Percentiles rank a stretch among this genome's conserved stretches.
phyloP scores from a whole-genome alignment of 2,113 vertebrate species.

The Cynocephalus volans region DNA sequence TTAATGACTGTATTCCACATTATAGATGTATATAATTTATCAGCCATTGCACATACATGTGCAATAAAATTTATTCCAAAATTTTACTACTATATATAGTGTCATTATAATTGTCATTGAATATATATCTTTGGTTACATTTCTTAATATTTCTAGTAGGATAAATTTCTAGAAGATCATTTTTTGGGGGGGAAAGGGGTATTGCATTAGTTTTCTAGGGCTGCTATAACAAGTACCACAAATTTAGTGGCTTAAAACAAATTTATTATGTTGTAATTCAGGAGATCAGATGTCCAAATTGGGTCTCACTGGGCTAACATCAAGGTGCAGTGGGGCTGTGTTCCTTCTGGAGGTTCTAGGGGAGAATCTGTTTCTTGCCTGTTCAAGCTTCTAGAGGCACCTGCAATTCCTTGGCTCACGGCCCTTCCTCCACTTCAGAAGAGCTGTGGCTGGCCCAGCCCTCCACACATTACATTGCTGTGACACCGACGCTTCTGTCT shows the following conservation, averaged over 20 bases:
- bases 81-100: background rate
- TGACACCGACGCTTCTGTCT: background rate
- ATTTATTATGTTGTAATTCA: background rate
- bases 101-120: too few relatives aligned
- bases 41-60: rapidly evolving
- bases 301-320: background rate
- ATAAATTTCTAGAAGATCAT: background rate
- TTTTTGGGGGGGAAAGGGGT: too few relatives aligned
- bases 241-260: background rate
- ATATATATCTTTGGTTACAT: background rate
- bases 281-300: background rate
- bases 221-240: background rate
- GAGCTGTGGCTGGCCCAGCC: rapidly evolving
- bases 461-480: too few relatives aligned
- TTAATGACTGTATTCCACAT: background rate
- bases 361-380: background rate
- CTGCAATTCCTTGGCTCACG: background rate
- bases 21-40: background rate
- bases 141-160: background rate
- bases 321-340: background rate
- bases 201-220: background rate
- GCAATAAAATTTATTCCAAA: background rate
- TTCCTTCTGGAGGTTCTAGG: background rate
- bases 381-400: background rate
- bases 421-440: background rate